Evolutionary conservation across 2,888 invertebrate genomes (phyloP), one percentile per base, ranked within the genome.

Genomic region (Petrolisthes cinctipes): DNA sequence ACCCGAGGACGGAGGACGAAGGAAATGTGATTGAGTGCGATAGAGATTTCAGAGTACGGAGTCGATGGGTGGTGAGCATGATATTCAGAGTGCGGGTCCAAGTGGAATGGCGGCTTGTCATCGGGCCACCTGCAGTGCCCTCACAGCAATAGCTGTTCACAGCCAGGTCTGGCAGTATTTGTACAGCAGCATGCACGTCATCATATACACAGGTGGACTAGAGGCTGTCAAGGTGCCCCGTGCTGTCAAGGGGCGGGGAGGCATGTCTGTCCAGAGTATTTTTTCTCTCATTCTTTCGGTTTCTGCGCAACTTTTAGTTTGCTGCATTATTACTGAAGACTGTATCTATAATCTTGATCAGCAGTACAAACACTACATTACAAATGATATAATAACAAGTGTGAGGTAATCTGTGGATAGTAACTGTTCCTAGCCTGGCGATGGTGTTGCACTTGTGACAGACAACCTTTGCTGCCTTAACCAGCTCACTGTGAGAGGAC

Each of bases 171-270:
- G 76, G 85, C 81, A 78, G 73, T 73, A 61, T 86, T 86, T 86
- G 11, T 86, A 86, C 86, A 86, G 86, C 86, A 80, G 80, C 86
- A 86, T 86, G 86, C 86, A 86, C 53, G 86, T 86, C 86, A 79
- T 75, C 71, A 85, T 85, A 57, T 86, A 83, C 80, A 86, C 61
- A 68, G 80, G 61, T 51, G 83, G 53, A 51, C 20, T 75, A 57
- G 61, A 73, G 80, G 82, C 86, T 82, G 76, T 82, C 82, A 82
- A 56, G 66, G 76, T 56, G 81, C 61, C 86, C 86, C 85, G 20
- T 9, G 76, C 14, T 75, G 86, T 73, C 75, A 73, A 76, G 81
- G 71, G 82, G 79, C 11, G n/a, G 53, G 80, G 79, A 57, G 75
- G 57, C 37, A 37, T 37, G 37, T 37, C 37, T 37, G 37, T 37